A percentile compares a stretch with the other conserved stretches of the same genome.
phyloP scores from a whole-genome alignment of 1,140 invertebrate species.

The Macrocentrus cingulum region DNA sequence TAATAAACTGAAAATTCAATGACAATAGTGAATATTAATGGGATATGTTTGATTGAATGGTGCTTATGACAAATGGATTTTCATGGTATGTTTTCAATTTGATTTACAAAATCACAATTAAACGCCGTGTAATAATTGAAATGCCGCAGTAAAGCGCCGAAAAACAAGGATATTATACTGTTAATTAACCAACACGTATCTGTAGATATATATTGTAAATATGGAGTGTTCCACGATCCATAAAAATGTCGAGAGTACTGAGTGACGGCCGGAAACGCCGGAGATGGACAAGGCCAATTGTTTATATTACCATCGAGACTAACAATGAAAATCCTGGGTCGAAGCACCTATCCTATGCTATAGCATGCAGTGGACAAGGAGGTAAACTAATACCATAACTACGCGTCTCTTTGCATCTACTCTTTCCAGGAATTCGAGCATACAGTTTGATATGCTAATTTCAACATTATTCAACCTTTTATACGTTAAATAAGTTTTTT shows the following conservation, averaged over 20 bases:
- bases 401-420: slow-evolving; percentile 16
- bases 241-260: slow-evolving; percentile 57
- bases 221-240: slow-evolving; percentile 46
- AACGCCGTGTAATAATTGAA: neutral
- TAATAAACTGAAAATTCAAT: no score
- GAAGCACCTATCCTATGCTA: slow-evolving; percentile 9
- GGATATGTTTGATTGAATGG: no score
- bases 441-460: slow-evolving; percentile 32
- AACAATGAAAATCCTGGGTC: slow-evolving; percentile 47
- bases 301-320: slow-evolving; percentile 52
- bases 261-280: slow-evolving; percentile 56
- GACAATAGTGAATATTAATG: no score
- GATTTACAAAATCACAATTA: neutral
- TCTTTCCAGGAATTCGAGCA: slow-evolving; percentile 32
- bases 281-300: slow-evolving; percentile 59
- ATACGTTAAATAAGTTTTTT: no score
- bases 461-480: slow-evolving; percentile 27
- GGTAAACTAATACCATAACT: slow-evolving; percentile 21
- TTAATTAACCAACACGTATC: slow-evolving; percentile 7
- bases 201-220: slow-evolving; percentile 20
- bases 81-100: neutral
- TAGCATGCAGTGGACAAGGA: slow-evolving; percentile 1
- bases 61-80: no score
- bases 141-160: neutral
- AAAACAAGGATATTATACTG: neutral